phyloP scores from a whole-genome alignment of 2,113 vertebrate species.

The Nycticebus coucang region DNA sequence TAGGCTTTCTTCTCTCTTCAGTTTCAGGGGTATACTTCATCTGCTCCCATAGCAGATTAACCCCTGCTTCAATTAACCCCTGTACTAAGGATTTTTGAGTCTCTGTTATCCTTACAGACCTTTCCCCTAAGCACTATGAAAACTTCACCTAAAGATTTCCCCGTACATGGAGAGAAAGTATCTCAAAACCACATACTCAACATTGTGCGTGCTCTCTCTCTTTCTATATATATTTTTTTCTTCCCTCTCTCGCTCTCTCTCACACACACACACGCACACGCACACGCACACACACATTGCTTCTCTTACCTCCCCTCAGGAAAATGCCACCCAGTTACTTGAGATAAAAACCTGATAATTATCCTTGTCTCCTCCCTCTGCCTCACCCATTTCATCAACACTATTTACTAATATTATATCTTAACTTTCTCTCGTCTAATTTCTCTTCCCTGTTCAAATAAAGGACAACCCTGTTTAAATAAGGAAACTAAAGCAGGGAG shows the following conservation, averaged over 20 bases:
- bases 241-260: not conserved
- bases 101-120: not conserved
- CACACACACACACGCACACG: not conserved
- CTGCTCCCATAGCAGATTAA: too few species aligned
- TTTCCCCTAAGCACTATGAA: not conserved
- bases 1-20: not conserved
- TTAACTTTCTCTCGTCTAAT: constrained; percentile 6
- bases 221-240: not conserved
- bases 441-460: constrained; percentile 52
- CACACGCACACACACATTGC: not conserved
- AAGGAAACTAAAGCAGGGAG: constrained; percentile 46
- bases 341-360: constrained; percentile 40
- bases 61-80: not conserved
- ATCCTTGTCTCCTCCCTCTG: constrained; percentile 24
- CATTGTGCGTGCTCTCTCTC: not conserved
- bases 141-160: constrained; percentile 19
- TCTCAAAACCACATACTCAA: not conserved
- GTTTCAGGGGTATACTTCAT: not conserved
- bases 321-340: constrained; percentile 46
- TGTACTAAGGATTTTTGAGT: constrained; percentile 8
- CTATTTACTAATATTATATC: constrained; percentile 47
- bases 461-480: constrained; percentile 56
- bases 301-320: constrained; percentile 34
- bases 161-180: not conserved
- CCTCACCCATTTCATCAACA: constrained; percentile 56